Conservation (phyloP, 2,888 invertebrate genomes). For the Sphinx pinastri region DNA sequence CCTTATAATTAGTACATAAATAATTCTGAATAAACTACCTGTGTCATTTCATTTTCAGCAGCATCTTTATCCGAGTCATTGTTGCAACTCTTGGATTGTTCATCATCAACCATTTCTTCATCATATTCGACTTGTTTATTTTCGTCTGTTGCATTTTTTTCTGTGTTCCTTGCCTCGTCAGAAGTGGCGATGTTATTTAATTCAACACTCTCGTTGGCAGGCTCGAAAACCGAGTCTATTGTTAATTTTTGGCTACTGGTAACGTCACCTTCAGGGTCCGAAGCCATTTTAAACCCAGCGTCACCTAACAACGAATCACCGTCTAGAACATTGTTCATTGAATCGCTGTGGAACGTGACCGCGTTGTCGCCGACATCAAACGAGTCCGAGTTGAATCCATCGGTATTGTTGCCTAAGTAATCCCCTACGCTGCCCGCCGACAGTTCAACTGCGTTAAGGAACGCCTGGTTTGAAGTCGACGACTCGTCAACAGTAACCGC, state of each 20-base stretch:
- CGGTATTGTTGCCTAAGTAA: slow-evolving; percentile 72
- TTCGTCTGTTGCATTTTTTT: not conserved
- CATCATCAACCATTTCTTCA: slow-evolving; percentile 13
- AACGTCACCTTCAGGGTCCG: slow-evolving; percentile 67
- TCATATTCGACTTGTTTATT: not conserved
- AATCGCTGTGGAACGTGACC: slow-evolving; percentile 72
- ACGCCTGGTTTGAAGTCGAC: slow-evolving; percentile 76
- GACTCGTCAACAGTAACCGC: slow-evolving; percentile 73
- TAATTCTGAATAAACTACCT: not conserved
- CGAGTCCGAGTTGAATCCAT: slow-evolving; percentile 65
- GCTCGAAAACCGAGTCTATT: slow-evolving; percentile 14
- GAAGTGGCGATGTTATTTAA: not conserved
- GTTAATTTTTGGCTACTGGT: slow-evolving; percentile 49
- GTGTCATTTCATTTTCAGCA: not conserved
- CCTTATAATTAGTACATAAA: too few species aligned
- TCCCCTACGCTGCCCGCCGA: slow-evolving; percentile 78
- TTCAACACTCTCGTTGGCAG: slow-evolving; percentile 12
- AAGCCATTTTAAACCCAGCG: slow-evolving; percentile 54
- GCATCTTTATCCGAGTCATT: not conserved
- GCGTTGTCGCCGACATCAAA: slow-evolving; percentile 79
- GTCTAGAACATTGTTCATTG: slow-evolving; percentile 69
- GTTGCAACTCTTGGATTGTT: not conserved
- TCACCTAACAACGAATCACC: slow-evolving; percentile 72
- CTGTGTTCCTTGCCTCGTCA: slow-evolving; percentile 4
- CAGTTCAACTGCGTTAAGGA: slow-evolving; percentile 75